These are phyloP conservation scores for Eristalis arbustorum DNA, from an alignment of 2,888 invertebrate species.

Conservation along the genomic window DNA sequence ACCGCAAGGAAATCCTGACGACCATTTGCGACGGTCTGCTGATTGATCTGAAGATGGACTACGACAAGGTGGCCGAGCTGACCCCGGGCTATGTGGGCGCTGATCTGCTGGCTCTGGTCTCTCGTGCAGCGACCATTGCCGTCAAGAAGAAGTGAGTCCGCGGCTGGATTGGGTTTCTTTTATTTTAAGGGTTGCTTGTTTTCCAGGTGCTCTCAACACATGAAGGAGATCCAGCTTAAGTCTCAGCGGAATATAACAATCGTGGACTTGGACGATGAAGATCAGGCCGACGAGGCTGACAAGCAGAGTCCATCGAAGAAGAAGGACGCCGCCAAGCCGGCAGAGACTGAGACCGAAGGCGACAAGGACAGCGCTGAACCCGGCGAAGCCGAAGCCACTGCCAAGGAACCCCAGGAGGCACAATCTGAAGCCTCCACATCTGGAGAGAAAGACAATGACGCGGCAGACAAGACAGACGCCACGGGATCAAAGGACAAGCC, in stretches of 20 bases:
- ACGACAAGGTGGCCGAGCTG: conserved; percentile 87
- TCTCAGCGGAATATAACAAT: conserved; percentile 77
- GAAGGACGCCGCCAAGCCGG: neutral
- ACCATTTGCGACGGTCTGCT: conserved; percentile 87
- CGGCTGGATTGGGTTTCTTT: neutral
- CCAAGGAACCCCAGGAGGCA: conserved; percentile 23
- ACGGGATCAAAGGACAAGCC: conserved; percentile 73
- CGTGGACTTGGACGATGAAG: conserved; percentile 78
- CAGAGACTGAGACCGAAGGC: neutral
- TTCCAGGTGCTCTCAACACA: conserved; percentile 75
- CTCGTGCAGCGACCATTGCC: conserved; percentile 93
- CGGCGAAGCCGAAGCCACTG: conserved; percentile 3
- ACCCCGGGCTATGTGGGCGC: conserved; percentile 99
- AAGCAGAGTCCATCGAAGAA: conserved; percentile 6
- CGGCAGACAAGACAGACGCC: conserved; percentile 51
- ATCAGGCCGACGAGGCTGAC: conserved; percentile 70
- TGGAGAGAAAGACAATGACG: conserved; percentile 14
- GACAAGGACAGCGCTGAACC: neutral
- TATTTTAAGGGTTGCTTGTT: neutral
- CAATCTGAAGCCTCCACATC: conserved; percentile 48
- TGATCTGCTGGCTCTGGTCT: conserved; percentile 91
- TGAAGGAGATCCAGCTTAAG: conserved; percentile 75
- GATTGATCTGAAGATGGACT: conserved; percentile 86
- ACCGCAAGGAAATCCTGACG: conserved; percentile 89
- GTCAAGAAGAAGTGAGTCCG: conserved; percentile 83